A percentile compares a stretch with the other conserved stretches of the same genome.
These are phyloP conservation scores for Ruditapes philippinarum DNA, from an alignment of 1,140 invertebrate genomes.

Conservation along the genomic window DNA sequence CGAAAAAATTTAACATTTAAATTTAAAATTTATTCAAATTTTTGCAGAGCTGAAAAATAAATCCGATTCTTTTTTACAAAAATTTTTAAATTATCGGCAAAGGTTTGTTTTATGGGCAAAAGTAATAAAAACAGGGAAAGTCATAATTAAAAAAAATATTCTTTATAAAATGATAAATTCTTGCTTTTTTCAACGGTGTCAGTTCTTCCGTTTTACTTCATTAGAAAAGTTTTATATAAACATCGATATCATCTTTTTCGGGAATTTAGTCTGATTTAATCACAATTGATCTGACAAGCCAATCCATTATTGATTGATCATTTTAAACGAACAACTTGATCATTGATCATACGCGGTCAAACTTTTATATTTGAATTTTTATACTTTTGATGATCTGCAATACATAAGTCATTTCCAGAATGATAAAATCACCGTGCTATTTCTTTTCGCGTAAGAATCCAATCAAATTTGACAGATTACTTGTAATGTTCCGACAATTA, in stretches of 20 bases:
- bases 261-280: slow-evolving; percentile 18
- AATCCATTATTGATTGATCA: slow-evolving; percentile 23
- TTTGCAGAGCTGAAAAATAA: too few relatives aligned
- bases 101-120: too few relatives aligned
- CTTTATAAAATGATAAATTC: not conserved
- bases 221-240: slow-evolving; percentile 13
- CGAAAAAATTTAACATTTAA: too few relatives aligned
- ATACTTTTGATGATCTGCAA: not conserved
- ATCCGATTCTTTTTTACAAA: too few relatives aligned
- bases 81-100: too few relatives aligned
- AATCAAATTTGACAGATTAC: not conserved
- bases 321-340: not conserved
- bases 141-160: too few relatives aligned
- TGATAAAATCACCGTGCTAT: too few relatives aligned
- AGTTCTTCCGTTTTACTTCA: not conserved
- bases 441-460: not conserved
- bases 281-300: slow-evolving; percentile 10
- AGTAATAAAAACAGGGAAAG: too few relatives aligned
- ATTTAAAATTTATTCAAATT: too few relatives aligned
- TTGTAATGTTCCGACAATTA: not conserved
- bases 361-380: not conserved
- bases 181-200: not conserved
- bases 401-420: not conserved
- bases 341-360: slow-evolving; percentile 16
- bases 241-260: not conserved